Evolutionary conservation across 2,888 invertebrate genomes (phyloP).

Genomic region (Altica lythri): DNA sequence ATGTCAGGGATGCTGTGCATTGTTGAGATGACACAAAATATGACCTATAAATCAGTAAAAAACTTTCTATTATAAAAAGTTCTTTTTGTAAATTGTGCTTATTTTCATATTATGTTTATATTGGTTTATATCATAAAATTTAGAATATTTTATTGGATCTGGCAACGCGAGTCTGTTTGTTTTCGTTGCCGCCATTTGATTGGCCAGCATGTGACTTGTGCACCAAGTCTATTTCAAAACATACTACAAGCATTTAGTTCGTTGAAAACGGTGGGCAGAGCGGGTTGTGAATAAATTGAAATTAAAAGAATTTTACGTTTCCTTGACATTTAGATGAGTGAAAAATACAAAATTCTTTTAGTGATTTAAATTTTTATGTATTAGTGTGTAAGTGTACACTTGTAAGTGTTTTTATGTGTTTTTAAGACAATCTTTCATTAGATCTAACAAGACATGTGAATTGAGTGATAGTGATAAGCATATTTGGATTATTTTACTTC

Average conservation of each 20-base stretch:
- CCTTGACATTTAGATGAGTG: constrained; percentile 8
- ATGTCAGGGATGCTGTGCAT: too few species aligned
- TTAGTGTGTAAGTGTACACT: constrained; percentile 7
- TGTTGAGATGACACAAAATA: too few species aligned
- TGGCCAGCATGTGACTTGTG: constrained; percentile 31
- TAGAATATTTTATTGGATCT: too few species aligned
- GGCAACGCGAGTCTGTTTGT: constrained; percentile 28
- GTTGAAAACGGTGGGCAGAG: neutral
- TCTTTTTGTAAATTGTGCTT: too few species aligned
- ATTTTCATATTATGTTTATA: too few species aligned
- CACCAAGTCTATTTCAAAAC: constrained; percentile 18
- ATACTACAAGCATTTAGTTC: constrained; percentile 10
- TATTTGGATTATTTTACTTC: constrained; percentile 13
- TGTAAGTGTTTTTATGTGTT: constrained; percentile 4
- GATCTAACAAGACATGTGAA: constrained; percentile 5
- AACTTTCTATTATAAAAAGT: too few species aligned
- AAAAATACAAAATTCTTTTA: neutral
- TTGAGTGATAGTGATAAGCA: neutral
- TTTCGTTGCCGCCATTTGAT: constrained; percentile 28
- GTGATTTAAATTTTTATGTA: neutral
- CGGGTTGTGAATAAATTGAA: neutral
- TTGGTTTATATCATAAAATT: too few species aligned
- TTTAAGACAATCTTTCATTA: neutral
- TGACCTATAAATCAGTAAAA: too few species aligned
- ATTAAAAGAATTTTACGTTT: constrained; percentile 8